Base-by-base conservation (phyloP, 2,113 vertebrate species). In the Callithrix jacchus region DNA sequence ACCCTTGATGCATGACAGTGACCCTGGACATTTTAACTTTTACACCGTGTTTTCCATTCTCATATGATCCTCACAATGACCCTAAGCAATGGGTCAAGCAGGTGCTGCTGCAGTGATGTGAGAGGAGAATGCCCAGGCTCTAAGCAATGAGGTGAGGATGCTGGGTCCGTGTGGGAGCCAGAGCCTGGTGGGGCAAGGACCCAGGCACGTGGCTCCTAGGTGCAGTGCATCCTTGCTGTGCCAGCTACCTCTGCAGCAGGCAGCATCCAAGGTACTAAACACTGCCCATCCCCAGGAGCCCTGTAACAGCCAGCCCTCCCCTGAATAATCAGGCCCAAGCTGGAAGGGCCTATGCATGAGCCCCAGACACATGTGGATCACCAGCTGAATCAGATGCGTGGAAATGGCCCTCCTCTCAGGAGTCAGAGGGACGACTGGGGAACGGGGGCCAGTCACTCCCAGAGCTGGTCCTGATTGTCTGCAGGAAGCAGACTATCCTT, bases 171-270 rank as follows among this genome's bases (percentile, higher is more conserved):
- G 0, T 17, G 32, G 23, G n/a, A 56, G 35, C 18, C 47, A 47
- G 16, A 0, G 2, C 49, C 52, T 52, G 35, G 52, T 0, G 1
- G 40, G 94, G 52, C 6, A 18, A 42, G 70, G 58, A 73, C 25
- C 2, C 25, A 16, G 64, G 30, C 0, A 3, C 20, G 37, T 23
- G 21, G 93, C 14, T 68, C 45, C 8, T 3, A 4, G 42, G 21
- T 21, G 12, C 32, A 6, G 49, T 0, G 10, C 27, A 32, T 7
- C 8, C 17, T 32, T 4, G 32, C 27, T 0, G 6, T 0, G 1
- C 58, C 2, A 13, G 77, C 30, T 12, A 6, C 37, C 25, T 49
- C 45, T 56, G 56, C 2, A 52, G 47, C 2, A 8, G 35, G 27
- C 32, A 45, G 35, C 20, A 27, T 47, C 35, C 61, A 49, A 27